phyloP scores from a whole-genome alignment of 2,888 invertebrate genomes.

The Exephanes ischioxanthus region DNA sequence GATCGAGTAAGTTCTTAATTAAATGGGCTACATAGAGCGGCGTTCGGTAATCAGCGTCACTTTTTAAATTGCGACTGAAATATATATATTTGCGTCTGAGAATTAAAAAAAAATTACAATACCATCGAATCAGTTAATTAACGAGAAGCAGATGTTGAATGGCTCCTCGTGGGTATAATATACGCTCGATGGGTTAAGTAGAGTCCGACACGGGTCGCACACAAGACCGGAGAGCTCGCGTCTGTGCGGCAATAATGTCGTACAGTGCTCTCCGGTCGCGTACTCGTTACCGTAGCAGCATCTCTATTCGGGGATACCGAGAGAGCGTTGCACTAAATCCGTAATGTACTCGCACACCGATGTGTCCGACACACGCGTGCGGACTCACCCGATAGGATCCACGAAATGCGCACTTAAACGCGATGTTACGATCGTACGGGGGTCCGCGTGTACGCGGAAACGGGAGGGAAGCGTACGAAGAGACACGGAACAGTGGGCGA shows the following conservation, averaged over 20 bases:
- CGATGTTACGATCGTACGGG: neutral
- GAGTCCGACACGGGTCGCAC: neutral
- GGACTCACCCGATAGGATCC: neutral
- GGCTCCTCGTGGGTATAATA: neutral
- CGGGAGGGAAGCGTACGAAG: neutral
- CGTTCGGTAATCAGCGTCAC: neutral
- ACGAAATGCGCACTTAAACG: slow-evolving; percentile 24
- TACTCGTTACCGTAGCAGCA: slow-evolving; percentile 10
- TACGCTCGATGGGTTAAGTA: neutral
- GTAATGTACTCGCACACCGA: neutral
- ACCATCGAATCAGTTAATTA: neutral
- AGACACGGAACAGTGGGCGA: neutral
- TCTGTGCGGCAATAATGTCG: slow-evolving; percentile 10
- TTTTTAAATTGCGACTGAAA: neutral
- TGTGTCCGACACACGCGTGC: neutral
- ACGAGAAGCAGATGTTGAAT: neutral
- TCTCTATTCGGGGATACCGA: neutral
- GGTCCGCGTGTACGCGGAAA: neutral
- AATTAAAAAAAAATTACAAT: neutral
- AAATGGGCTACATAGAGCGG: too few species aligned
- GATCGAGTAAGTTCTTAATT: slow-evolving; percentile 29
- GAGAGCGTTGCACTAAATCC: neutral
- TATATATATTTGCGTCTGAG: neutral
- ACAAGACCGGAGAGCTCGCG: neutral
- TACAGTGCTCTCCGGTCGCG: slow-evolving; percentile 20